Evolutionary conservation across 2,113 vertebrate species (phyloP), one percentile per base, ranked within the genome.

Genomic region (Aegotheles bennettii): DNA sequence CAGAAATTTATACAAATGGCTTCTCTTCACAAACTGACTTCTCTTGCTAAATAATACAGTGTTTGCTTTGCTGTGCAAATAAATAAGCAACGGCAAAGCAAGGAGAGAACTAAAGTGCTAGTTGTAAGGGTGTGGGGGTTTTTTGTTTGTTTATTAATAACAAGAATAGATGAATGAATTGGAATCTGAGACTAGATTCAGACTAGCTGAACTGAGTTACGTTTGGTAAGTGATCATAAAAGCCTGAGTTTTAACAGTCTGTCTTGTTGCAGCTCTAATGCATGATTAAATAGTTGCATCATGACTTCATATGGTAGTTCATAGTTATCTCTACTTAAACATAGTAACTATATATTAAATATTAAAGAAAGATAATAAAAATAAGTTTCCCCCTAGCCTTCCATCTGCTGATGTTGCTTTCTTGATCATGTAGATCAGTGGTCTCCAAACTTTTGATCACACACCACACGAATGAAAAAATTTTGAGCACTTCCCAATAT

Each of bases 391-490:
- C 20, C 65, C 10, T 79, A 53, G 63, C 33, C 25, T 47, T 79
- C 24, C 69, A 0, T 48, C n/a, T 86, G 29, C 9, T 8, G n/a
- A 0, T 29, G 33, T 60, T 87, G 10, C 35, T 67, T 84, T 65
- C 40, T 36, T 74, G 50, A 15, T 78, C 2, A 0, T 31, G 7
- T 50, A 33, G 15, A 28, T 85, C 5, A 35, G 15, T 47, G 17
- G 2, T 94, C 23, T 87, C 29, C 26, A 48, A 38, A 4, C 13
- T 59, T 53, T 15, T 7, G n/a, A n/a, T 75, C 2, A 2, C 2
- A 1, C 2, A 18, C 8, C 1, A 4, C 4, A 36, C 69, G 23
- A 38, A 18, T 2, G 38, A 36, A 61, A 42, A 33, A 29, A 3
- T 11, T 38, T n/a, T 65, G 21, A 57, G n/a, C 14, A 36, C 21